Evolutionary conservation across 2,888 invertebrate species (phyloP).

Genomic region (Dastarcus helophoroides): DNA sequence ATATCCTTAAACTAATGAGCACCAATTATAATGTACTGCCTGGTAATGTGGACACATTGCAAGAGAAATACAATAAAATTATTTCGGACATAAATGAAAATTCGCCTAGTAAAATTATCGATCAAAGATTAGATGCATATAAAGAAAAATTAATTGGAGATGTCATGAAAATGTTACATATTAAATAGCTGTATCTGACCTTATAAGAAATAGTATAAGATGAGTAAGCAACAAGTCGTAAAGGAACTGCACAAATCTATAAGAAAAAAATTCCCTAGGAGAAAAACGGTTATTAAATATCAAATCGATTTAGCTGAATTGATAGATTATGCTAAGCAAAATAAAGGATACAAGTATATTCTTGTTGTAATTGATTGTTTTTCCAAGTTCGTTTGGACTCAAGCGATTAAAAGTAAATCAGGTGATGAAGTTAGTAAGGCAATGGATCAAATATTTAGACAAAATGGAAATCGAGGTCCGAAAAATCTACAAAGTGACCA

Average conservation of each 20-base stretch:
- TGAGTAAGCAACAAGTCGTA: no score
- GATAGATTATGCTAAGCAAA: slow-evolving; percentile 20
- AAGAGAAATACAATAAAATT: no score
- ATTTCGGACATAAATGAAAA: no score
- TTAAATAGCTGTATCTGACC: no score
- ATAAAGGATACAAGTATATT: slow-evolving; percentile 24
- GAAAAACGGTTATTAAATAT: slow-evolving; percentile 29
- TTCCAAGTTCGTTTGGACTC: slow-evolving; percentile 29
- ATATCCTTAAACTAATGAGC: no score
- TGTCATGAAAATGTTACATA: no score
- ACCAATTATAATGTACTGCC: no score
- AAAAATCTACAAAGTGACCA: slow-evolving; percentile 21
- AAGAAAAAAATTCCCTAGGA: slow-evolving; percentile 27
- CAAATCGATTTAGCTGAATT: slow-evolving; percentile 33
- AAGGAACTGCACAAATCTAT: slow-evolving; percentile 30
- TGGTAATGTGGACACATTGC: no score
- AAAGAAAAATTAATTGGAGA: no score
- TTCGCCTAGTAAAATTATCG: no score
- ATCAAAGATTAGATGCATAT: no score
- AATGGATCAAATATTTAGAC: slow-evolving; percentile 17
- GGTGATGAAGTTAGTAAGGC: slow-evolving; percentile 18
- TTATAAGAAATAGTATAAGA: no score
- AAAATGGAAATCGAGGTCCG: slow-evolving; percentile 10
- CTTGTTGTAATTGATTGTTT: slow-evolving; percentile 28
- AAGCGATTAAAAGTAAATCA: slow-evolving; percentile 24